Percentiles rank a stretch among this genome's conserved stretches.
Evolutionary conservation across 2,113 vertebrate species (phyloP).

Genomic region (Meles meles): DNA sequence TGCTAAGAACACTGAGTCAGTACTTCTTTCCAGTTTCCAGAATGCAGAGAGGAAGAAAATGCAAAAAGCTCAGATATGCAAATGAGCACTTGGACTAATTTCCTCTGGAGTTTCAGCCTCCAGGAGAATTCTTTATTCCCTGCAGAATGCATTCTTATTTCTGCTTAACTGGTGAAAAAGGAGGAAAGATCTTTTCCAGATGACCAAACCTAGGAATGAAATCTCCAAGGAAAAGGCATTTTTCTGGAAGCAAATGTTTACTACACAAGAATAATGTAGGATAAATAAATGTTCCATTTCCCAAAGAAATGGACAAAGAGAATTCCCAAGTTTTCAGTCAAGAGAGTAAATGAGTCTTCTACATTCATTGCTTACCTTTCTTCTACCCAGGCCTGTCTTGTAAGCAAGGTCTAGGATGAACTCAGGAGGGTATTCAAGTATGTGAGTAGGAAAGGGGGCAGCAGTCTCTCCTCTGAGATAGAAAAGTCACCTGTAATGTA

Average conservation of each 20-base stretch:
- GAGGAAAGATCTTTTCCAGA: not conserved
- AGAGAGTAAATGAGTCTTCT: not conserved
- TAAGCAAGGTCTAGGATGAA: not conserved
- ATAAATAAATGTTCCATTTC: not conserved
- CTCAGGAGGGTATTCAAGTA: not conserved
- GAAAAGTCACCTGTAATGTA: not conserved
- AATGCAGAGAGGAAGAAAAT: not conserved
- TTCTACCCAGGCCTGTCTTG: not conserved
- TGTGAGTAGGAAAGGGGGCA: not conserved
- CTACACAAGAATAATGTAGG: not conserved
- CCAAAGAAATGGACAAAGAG: not conserved
- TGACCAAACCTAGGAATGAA: not conserved
- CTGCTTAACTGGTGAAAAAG: constrained; percentile 30
- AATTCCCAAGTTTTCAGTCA: not conserved
- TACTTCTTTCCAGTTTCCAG: not conserved
- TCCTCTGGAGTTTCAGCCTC: not conserved
- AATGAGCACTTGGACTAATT: not conserved
- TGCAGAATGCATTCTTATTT: not conserved
- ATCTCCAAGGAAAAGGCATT: not conserved
- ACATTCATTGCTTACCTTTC: not conserved
- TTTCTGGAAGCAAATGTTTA: constrained; percentile 28
- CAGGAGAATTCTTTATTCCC: not conserved
- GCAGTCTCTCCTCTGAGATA: not conserved
- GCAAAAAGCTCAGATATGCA: constrained; percentile 5
- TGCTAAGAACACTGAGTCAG: not conserved